Percentiles rank a stretch among this genome's conserved stretches.
phyloP scores from a whole-genome alignment of 2,113 vertebrate genomes.

The Colinus virginianus region DNA sequence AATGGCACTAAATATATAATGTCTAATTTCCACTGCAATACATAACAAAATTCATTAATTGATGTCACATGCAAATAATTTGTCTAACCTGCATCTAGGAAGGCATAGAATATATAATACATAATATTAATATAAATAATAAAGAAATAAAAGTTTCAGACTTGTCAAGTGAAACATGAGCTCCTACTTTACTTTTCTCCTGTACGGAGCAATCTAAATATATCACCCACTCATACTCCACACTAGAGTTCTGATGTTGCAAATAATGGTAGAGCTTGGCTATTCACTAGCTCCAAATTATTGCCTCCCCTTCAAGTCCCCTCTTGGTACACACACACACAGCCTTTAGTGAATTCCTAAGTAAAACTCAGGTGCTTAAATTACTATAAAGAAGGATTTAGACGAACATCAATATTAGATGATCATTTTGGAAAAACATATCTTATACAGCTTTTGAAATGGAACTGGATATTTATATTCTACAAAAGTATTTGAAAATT shows the following conservation, averaged over 20 bases:
- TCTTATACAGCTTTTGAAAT: not conserved
- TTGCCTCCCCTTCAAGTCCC: not conserved
- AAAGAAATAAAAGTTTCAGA: not conserved
- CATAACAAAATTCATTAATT: not conserved
- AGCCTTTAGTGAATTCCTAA: not conserved
- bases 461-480: not conserved
- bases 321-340: rapidly evolving
- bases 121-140: not conserved
- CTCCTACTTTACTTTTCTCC: not conserved
- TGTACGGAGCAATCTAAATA: not conserved
- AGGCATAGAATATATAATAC: rapidly evolving
- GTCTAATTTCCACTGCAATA: not conserved
- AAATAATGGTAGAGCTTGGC: not conserved
- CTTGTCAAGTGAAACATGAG: not conserved
- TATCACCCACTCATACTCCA: not conserved
- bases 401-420: not conserved
- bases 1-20: not conserved
- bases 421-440: not conserved
- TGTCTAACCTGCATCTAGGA: not conserved
- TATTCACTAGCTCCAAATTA: not conserved
- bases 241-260: not conserved
- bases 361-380: not conserved
- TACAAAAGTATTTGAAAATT: not conserved
- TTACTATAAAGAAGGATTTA: not conserved
- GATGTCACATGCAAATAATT: not conserved